Evolutionary conservation across 2,113 vertebrate genomes (phyloP).

Genomic region (Sylvilagus bachmani): DNA sequence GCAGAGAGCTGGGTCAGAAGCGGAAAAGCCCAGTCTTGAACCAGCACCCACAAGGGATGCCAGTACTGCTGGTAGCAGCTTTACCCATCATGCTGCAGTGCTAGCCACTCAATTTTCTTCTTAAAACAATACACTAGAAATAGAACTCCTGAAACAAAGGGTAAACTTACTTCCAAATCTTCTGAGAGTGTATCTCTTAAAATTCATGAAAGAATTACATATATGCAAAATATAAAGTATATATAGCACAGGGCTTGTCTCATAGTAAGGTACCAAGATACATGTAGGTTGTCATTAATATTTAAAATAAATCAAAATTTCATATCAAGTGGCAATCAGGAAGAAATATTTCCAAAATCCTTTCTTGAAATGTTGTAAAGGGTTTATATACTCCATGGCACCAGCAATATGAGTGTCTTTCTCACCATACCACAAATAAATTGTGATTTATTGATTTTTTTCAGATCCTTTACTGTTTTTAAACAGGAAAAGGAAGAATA

Average conservation of each 20-base stretch:
- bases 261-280: not conserved
- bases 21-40: too few species aligned
- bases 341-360: not conserved
- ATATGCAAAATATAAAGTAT: not conserved
- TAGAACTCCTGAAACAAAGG: slow-evolving; percentile 23
- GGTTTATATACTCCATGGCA: not conserved
- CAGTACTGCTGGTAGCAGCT: too few species aligned
- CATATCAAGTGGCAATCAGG: not conserved
- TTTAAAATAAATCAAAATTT: slow-evolving; percentile 10
- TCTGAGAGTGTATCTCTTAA: not conserved
- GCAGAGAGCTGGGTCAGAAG: too few species aligned
- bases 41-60: too few species aligned
- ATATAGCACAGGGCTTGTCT: not conserved
- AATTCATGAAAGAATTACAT: not conserved
- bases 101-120: not conserved
- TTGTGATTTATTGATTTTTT: not conserved
- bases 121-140: not conserved
- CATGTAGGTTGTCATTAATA: not conserved
- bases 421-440: not conserved
- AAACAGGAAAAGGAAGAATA: not conserved
- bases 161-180: slow-evolving; percentile 42
- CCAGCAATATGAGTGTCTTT: not conserved
- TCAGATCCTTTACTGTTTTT: slow-evolving; percentile 2
- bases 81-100: too few species aligned
- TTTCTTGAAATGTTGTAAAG: slow-evolving; percentile 32